Evolutionary conservation across 2,797 vertebrate genomes (phyloP), one percentile per base, ranked within the genome.

Genomic region (Saxicola maurus): DNA sequence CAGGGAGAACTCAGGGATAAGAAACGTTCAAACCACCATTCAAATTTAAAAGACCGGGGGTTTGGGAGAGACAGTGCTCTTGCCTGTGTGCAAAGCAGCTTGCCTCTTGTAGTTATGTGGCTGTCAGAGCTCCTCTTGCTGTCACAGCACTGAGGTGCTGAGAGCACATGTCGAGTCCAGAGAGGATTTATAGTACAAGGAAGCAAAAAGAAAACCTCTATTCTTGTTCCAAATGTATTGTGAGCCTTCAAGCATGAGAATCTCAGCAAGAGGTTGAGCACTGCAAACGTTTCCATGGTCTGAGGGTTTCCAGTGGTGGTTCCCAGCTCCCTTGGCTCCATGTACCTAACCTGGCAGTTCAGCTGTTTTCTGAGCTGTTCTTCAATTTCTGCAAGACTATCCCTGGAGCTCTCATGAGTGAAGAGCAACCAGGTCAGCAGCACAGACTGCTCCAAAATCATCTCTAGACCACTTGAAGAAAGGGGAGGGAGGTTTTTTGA

Each of bases 71-170:
- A 38, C 0, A 0, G 15, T 43, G 56, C 33, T 89, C 40, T 67
- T 68, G 17, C 42, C 31, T 48, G 40, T 2, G 2, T 62, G 40
- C 27, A 76, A 62, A 89, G 75, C 37, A 91, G 33, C 51, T 71
- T 82, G 37, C 73, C 28, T 46, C 46, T 91, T 10, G 3, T 60
- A 82, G 62, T 43, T 65, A 18, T 0, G 0, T 28, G 49, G 40
- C 53, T 91, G 85, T 80, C 55, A 42, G 64, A 77, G 31, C 35
- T 86, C 69, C 85, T 82, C 62, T 49, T 77, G 83, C 78, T 92
- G 79, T 76, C 62, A 64, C 1, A 3, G 45, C 56, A 53, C 45
- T 10, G 61, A 73, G 45, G 38, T 64, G 52, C 45, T 91, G 68
- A 71, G 69, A 90, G 56, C 43, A 61, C 24, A 68, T 27, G 19